Percentiles rank a stretch among this genome's conserved stretches.
Conservation (phyloP, 2,797 vertebrate genomes). For the Serranus cabrilla region DNA sequence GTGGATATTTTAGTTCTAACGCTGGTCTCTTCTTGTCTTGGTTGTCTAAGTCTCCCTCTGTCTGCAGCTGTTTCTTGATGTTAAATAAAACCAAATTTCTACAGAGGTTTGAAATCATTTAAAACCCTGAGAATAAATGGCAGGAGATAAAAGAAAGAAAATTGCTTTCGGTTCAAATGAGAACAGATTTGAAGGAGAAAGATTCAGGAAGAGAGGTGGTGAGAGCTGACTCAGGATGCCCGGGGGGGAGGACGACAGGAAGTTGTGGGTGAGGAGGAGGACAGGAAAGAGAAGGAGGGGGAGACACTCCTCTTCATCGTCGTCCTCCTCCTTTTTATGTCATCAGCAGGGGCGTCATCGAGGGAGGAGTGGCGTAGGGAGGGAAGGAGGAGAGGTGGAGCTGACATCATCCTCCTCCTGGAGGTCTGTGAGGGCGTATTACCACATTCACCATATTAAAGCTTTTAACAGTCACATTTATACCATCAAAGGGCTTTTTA, state of each 20-base stretch:
- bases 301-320: conserved; percentile 70
- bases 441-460: conserved; percentile 27
- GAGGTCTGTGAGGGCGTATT: conserved; percentile 51
- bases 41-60: background rate
- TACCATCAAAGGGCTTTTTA: conserved; percentile 24
- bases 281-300: conserved; percentile 65
- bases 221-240: conserved; percentile 76
- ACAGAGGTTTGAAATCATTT: background rate
- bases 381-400: conserved; percentile 74
- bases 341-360: conserved; percentile 60
- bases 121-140: conserved; percentile 6
- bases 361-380: conserved; percentile 71
- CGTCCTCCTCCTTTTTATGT: conserved; percentile 73
- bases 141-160: background rate
- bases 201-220: conserved; percentile 49
- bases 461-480: conserved; percentile 19
- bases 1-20: background rate
- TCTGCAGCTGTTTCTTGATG: background rate
- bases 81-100: conserved; percentile 2
- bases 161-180: background rate
- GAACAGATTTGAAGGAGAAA: conserved; percentile 51
- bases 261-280: conserved; percentile 73
- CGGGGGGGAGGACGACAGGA: conserved; percentile 71
- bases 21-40: background rate
- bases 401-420: conserved; percentile 83